Evolutionary conservation across 1,140 invertebrate species (phyloP), one percentile per base, ranked within the genome.

Genomic region (Tenebrio molitor): DNA sequence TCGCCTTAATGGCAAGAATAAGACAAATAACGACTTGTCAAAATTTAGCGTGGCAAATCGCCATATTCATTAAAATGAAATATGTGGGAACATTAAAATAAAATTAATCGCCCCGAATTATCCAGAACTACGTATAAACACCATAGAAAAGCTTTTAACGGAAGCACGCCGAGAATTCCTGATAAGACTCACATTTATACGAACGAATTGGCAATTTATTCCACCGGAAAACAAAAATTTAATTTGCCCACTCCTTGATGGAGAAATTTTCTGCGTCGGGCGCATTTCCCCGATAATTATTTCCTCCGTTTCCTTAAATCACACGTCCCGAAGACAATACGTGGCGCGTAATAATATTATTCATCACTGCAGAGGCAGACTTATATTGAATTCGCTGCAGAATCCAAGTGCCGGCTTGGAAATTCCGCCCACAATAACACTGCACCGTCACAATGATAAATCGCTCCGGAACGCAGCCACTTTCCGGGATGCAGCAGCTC

Each of bases 41-140:
- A 66, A 66, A 66, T 66, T 42, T 41, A 16, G 64, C 64, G 64
- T 66, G 64, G 36, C 64, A 66, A 66, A 66, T 66, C 64, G 64
- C 64, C 23, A 66, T 66, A 66, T 66, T 44, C 64, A 66, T 66
- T 66, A 66, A 66, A 66, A 66, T 66, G 64, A 66, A 44, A 66
- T 66, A 66, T 66, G 64, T 66, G 23, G 36, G 64, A 42, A 25
- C 64, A 66, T 66, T 66, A 66, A 66, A 66, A 42, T 66, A 66
- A 66, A 66, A 66, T 66, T 66, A 66, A 66, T 66, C 44, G 64
- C 64, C 8, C 6, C 14, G 64, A 66, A 66, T 66, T 66, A 44
- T 66, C 42, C 64, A 6, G 21, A n/a, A 39, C 64, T 17, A 65
- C 39, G 62, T 65, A 65, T 65, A 58, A 58, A 65, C 62, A 58